Evolutionary conservation across 2,113 vertebrate species (phyloP), one percentile per base, ranked within the genome.

Genomic region (Sinocyclocheilus rhinocerous): DNA sequence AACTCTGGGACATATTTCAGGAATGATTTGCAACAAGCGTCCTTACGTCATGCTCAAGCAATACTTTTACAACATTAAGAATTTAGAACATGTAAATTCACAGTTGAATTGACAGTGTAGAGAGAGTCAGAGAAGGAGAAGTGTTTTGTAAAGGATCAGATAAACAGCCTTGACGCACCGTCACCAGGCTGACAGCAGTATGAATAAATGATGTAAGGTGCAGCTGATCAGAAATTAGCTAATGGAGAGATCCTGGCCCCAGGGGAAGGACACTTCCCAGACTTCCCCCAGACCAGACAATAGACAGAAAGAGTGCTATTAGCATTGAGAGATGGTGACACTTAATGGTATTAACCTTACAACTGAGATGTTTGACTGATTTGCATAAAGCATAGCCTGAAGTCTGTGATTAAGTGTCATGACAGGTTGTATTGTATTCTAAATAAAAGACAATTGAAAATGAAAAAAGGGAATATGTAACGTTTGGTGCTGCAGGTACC

Each of bases 221-320:
- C 93, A 94, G 93, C 91, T 94, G 93, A 93, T 92, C 90, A 91
- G 90, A 91, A 94, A 92, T 94, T 90, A 93, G 91, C 93, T 93
- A 94, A 94, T 95, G 92, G 91, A 91, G 75, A 87, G 90, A 91
- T 91, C 89, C 90, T 87, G 85, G 89, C 82, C 91, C 90, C 92
- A 0, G 59, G 86, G 89, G 89, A 84, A 16, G 59, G 18, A 65
- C 50, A 85, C 73, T 77, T 78, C 73, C 72, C 50, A 85, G 92
- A 89, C 88, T 91, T 91, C 87, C 90, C 92, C 90, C 82, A 4
- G 61, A 84, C 85, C 80, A 76, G 18, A 59, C 55, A 76, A 65
- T 39, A 48, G 77, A 39, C 42, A 65, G 20, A 82, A 42, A 48
- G 81, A 76, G 52, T 57, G 80, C 75, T 82, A 42, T 15, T 75